phyloP scores from a whole-genome alignment of 2,888 invertebrate genomes.

The Tyria jacobaeae region DNA sequence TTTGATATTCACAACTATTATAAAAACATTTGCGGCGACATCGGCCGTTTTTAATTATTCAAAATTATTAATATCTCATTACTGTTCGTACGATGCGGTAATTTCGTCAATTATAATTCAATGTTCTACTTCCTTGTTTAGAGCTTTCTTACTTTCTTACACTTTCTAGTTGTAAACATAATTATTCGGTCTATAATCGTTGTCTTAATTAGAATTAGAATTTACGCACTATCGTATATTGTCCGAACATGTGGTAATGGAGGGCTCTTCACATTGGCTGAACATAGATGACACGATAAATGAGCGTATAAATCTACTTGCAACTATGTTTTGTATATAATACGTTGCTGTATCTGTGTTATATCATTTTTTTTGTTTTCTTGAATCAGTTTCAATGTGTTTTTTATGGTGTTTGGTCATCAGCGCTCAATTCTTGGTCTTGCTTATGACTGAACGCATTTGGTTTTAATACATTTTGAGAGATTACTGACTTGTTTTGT shows the following conservation, averaged over 20 bases:
- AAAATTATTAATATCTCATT: slow-evolving; percentile 55
- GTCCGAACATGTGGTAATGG: slow-evolving; percentile 15
- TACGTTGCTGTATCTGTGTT: slow-evolving; percentile 5
- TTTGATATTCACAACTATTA: slow-evolving; percentile 47
- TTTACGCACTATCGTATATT: slow-evolving; percentile 41
- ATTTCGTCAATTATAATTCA: slow-evolving; percentile 64
- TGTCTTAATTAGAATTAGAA: slow-evolving; percentile 50
- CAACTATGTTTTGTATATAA: slow-evolving; percentile 40
- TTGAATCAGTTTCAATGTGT: not conserved
- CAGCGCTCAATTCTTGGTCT: not conserved
- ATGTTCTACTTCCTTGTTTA: slow-evolving; percentile 60
- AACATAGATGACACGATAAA: slow-evolving; percentile 47
- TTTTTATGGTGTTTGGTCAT: not conserved
- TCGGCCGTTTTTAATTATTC: slow-evolving; percentile 49
- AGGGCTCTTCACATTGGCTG: slow-evolving; percentile 38
- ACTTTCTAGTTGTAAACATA: slow-evolving; percentile 79
- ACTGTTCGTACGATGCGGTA: slow-evolving; percentile 59
- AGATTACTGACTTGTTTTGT: not conserved
- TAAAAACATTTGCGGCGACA: slow-evolving; percentile 56
- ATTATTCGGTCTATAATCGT: slow-evolving; percentile 54
- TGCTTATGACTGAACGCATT: not conserved
- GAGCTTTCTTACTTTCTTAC: slow-evolving; percentile 63
- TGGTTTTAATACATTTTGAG: not conserved
- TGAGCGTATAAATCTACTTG: slow-evolving; percentile 25
- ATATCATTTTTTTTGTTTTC: slow-evolving; percentile 7